Evolutionary conservation across 2,113 vertebrate species (phyloP).

Genomic region (Pithys albifrons): DNA sequence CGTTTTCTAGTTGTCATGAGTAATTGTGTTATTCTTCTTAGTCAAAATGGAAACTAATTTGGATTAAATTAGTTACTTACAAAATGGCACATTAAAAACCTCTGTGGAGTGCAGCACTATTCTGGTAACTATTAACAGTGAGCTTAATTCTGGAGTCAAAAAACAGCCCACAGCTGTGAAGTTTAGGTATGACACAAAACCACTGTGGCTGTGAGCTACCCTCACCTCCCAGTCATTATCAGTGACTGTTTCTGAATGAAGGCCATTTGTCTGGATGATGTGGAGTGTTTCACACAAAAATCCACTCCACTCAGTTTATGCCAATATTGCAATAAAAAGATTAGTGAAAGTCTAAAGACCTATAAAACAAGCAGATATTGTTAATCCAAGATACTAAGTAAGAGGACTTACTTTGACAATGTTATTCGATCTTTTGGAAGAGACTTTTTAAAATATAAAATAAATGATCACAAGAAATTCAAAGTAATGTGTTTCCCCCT

Average conservation of each 20-base stretch:
- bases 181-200: not conserved
- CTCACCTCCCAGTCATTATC: not conserved
- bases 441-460: not conserved
- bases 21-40: not conserved
- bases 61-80: not conserved
- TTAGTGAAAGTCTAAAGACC: not conserved
- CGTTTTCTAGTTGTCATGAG: not conserved
- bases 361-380: not conserved
- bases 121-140: not conserved
- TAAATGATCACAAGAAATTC: not conserved
- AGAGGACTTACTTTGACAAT: not conserved
- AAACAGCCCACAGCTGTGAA: not conserved
- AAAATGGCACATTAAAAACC: not conserved
- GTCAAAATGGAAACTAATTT: not conserved
- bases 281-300: not conserved
- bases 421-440: not conserved
- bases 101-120: not conserved
- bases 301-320: not conserved
- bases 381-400: not conserved
- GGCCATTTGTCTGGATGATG: not conserved
- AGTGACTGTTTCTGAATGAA: not conserved
- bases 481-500: not conserved
- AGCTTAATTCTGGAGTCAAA: not conserved
- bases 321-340: not conserved
- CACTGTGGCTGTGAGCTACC: not conserved